Evolutionary conservation across 2,113 vertebrate species (phyloP).

Genomic region (Cinclus cinclus): DNA sequence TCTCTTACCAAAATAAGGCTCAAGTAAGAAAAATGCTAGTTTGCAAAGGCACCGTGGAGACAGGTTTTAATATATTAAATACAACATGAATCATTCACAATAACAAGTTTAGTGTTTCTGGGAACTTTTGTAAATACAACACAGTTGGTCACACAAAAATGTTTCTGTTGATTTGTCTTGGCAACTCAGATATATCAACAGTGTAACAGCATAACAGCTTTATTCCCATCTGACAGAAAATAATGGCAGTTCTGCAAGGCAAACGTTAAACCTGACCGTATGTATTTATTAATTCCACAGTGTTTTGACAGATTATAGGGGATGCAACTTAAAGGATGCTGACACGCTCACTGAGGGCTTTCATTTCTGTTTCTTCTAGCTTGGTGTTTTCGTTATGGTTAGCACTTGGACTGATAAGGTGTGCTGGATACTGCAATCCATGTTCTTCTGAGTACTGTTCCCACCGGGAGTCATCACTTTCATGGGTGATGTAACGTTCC

Average conservation of each 20-base stretch:
- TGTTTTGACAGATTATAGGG: constrained; percentile 82
- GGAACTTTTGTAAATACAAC: constrained; percentile 83
- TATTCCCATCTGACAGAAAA: constrained; percentile 84
- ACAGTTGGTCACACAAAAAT: constrained; percentile 84
- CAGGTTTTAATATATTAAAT: constrained; percentile 80
- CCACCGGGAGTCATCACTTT: constrained; percentile 95
- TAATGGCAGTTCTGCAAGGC: constrained; percentile 84
- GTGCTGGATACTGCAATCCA: constrained; percentile 84
- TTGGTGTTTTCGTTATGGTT: constrained; percentile 73
- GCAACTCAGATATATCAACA: constrained; percentile 82
- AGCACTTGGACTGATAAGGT: constrained; percentile 75
- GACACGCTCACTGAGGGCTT: constrained; percentile 92
- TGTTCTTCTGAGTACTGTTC: constrained; percentile 87
- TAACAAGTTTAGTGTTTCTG: constrained; percentile 81
- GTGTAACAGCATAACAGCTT: constrained; percentile 84
- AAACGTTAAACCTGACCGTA: constrained; percentile 84
- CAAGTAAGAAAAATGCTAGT: constrained; percentile 74
- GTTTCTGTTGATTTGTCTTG: constrained; percentile 85
- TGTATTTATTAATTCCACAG: constrained; percentile 87
- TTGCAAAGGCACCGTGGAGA: constrained; percentile 80
- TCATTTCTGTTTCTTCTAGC: constrained; percentile 85
- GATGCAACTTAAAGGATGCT: constrained; percentile 88
- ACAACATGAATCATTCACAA: constrained; percentile 80
- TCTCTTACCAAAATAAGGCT: constrained; percentile 68
- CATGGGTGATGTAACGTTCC: constrained; percentile 96